Base-by-base conservation (phyloP, 2,113 vertebrate species). In the Centropus bengalensis region DNA sequence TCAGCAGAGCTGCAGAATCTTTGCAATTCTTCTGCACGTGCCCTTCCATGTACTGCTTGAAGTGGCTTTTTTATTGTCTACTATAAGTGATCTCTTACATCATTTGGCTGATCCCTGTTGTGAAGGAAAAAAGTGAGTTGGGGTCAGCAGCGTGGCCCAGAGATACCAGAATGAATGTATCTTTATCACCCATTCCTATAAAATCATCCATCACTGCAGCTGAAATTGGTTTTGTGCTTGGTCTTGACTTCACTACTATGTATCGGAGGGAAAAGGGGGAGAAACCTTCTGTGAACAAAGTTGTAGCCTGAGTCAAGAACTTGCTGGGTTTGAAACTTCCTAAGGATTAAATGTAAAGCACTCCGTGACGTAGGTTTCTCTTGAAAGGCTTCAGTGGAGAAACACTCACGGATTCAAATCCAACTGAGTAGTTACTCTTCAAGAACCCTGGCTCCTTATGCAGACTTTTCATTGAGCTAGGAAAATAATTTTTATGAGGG, bases 201-300 rank as follows among this genome's bases (percentile, higher is more conserved):
- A 56, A 60, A 23, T 70, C 30, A 40, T 36, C 63, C 12, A 2
- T 32, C 1, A 0, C 80, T 70, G 9, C 38, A 66, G 1, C 0
- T 78, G 32, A 51, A 63, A 20, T 30, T 89, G 66, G 5, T 68
- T 91, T 68, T 77, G 38, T 5, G 1, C 16, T 80, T 2, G 0
- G 4, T 54, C 4, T 78, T 76, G 54, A 30, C 60, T 59, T 6
- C 30, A 32, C 6, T 55, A 22, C 49, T 55, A n/a, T 8, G 11
- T 40, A 26, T 52, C 28, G 86, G 63, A 80, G 60, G 44, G 32
- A 62, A 62, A 38, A 88, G 40, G 47, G 70, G 30, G 82, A 60
- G 40, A 28, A n/a, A 13, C 10, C 9, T 38, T 80, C 51, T 54
- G 49, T 74, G 45, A 76, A 54, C 14, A 19, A 49, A 68, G 45